Conservation (phyloP, 1,140 invertebrate genomes). For the Ruditapes philippinarum region DNA sequence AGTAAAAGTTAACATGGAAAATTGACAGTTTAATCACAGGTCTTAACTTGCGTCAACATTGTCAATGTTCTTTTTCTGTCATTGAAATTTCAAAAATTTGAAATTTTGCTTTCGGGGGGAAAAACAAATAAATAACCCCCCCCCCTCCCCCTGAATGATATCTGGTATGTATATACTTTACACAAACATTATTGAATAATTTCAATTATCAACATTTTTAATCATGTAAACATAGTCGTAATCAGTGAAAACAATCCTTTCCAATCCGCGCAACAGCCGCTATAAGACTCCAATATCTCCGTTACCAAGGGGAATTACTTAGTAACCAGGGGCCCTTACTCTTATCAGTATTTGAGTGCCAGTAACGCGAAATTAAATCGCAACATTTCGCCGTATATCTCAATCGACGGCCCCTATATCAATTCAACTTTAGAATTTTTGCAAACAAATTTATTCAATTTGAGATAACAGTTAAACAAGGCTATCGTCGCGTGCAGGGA, state of each 20-base stretch:
- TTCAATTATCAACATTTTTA: neutral
- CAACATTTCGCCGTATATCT: conserved; percentile 33
- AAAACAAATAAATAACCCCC: too few species aligned
- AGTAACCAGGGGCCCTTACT: neutral
- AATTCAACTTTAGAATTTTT: neutral
- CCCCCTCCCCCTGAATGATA: too few species aligned
- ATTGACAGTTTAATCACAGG: neutral
- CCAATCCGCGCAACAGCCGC: conserved; percentile 7
- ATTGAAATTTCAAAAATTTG: too few species aligned
- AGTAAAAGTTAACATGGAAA: too few species aligned
- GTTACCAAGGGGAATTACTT: conserved; percentile 18
- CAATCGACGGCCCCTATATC: neutral
- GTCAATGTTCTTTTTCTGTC: too few species aligned
- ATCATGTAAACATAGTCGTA: conserved; percentile 8
- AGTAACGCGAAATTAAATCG: conserved; percentile 28
- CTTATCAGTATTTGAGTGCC: conserved; percentile 32
- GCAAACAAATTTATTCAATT: conserved; percentile 31
- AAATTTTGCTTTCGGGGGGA: too few species aligned
- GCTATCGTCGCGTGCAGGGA: conserved; percentile 21
- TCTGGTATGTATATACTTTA: neutral
- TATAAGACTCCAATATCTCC: neutral
- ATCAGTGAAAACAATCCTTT: neutral
- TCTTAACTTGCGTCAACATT: too few species aligned
- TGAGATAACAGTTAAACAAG: neutral
- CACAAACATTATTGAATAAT: neutral